Conservation (phyloP, 2,888 invertebrate species). For the Microdon myrmicae region DNA sequence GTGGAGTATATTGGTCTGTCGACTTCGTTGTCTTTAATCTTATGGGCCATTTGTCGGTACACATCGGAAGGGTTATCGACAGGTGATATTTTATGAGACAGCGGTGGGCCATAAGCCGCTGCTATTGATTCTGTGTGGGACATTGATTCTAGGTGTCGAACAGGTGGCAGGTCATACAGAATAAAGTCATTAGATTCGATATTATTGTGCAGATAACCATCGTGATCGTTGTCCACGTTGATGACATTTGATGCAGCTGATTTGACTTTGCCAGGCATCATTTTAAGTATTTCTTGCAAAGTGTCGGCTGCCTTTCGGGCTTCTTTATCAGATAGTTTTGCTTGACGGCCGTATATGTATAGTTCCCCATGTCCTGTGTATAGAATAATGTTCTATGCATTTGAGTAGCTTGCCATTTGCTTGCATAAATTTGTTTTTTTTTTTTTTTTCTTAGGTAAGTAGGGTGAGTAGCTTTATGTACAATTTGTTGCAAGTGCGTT, state of each 20-base stretch:
- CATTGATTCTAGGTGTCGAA: conserved; percentile 61
- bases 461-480: conserved; percentile 38
- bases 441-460: conserved; percentile 11
- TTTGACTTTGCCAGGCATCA: conserved; percentile 57
- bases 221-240: conserved; percentile 55
- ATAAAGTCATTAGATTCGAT: conserved; percentile 56
- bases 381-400: conserved; percentile 45
- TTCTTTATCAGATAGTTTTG: conserved; percentile 62
- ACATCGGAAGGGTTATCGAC: conserved; percentile 58
- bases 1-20: conserved; percentile 57
- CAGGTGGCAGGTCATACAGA: conserved; percentile 55
- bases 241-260: conserved; percentile 58
- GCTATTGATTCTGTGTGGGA: conserved; percentile 65
- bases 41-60: conserved; percentile 62
- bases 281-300: conserved; percentile 62
- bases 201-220: conserved; percentile 43
- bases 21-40: conserved; percentile 54
- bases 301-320: conserved; percentile 62
- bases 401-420: conserved; percentile 34
- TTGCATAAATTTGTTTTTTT: conserved; percentile 23
- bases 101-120: conserved; percentile 61
- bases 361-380: conserved; percentile 58
- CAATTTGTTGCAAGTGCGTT: conserved; percentile 20
- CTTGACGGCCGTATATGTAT: conserved; percentile 63
- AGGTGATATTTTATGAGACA: conserved; percentile 27